Percentiles rank a stretch among this genome's conserved stretches.
Evolutionary conservation across 2,797 vertebrate species (phyloP).

Genomic region (Poeciliopsis turneri): DNA sequence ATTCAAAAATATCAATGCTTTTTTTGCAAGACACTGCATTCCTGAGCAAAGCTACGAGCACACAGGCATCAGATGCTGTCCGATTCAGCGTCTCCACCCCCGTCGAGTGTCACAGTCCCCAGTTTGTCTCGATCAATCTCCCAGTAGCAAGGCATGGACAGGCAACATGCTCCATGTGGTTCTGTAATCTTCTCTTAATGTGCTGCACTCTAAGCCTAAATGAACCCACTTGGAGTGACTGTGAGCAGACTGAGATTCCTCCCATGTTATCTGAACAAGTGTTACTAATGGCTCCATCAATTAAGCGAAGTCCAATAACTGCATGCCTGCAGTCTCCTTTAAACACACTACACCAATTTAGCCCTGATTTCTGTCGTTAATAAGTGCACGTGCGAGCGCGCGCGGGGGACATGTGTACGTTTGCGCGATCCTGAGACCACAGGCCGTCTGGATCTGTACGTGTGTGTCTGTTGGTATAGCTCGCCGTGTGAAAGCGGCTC

Average conservation of each 20-base stretch:
- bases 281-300: conserved; percentile 99
- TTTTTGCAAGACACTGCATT: neutral
- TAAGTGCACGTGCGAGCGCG: conserved; percentile 44
- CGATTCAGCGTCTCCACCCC: conserved; percentile 15
- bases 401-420: neutral
- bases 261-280: conserved; percentile 98
- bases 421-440: neutral
- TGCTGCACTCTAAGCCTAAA: conserved; percentile 91
- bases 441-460: neutral
- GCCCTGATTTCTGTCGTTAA: conserved; percentile 89
- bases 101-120: conserved; percentile 43
- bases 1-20: too few relatives aligned
- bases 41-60: neutral
- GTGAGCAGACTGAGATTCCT: conserved; percentile 92
- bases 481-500: neutral
- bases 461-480: neutral
- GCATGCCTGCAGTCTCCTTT: conserved; percentile 96
- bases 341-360: conserved; percentile 90
- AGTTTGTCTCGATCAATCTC: conserved; percentile 85
- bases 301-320: conserved; percentile 86
- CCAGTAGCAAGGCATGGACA: conserved; percentile 88
- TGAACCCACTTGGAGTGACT: conserved; percentile 96
- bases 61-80: neutral
- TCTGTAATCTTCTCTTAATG: conserved; percentile 77
- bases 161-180: conserved; percentile 86